A percentile compares a stretch with the other conserved stretches of the same genome.
phyloP scores from a whole-genome alignment of 1,140 invertebrate genomes.

The Achroia grisella region DNA sequence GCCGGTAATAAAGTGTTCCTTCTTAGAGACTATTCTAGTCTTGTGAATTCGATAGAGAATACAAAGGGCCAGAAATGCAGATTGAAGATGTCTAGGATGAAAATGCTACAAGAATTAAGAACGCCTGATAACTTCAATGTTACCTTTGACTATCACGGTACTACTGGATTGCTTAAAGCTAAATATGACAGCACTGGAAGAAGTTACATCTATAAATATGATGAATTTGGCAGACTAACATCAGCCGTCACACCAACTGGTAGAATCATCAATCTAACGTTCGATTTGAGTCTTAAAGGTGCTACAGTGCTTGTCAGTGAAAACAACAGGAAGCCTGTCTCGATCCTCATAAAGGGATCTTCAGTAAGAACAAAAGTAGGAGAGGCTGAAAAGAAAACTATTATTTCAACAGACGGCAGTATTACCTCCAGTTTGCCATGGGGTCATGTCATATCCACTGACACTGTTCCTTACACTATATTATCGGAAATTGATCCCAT shows the following conservation, averaged over 20 bases:
- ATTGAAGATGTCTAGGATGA: conserved; percentile 90
- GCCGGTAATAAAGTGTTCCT: conserved; percentile 95
- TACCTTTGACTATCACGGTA: conserved; percentile 94
- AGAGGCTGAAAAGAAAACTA: conserved; percentile 86
- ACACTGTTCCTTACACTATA: conserved; percentile 89
- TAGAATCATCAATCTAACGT: conserved; percentile 87
- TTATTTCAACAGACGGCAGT: conserved; percentile 86
- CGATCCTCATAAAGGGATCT: conserved; percentile 90
- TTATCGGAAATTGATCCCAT: conserved; percentile 88
- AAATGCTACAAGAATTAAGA: conserved; percentile 90
- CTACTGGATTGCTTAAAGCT: conserved; percentile 89
- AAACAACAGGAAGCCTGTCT: conserved; percentile 86
- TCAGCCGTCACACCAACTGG: conserved; percentile 94
- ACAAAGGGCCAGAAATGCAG: conserved; percentile 94
- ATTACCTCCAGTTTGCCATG: conserved; percentile 86
- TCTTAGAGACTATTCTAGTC: conserved; percentile 88
- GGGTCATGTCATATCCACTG: conserved; percentile 88
- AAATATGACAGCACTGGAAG: conserved; percentile 92
- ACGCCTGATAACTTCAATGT: conserved; percentile 94
- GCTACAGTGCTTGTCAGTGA: conserved; percentile 89
- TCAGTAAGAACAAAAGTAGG: conserved; percentile 87
- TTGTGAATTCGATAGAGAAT: conserved; percentile 95
- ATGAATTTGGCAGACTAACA: conserved; percentile 93
- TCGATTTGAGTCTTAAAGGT: conserved; percentile 91
- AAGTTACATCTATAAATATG: conserved; percentile 95